A percentile compares a stretch with the other conserved stretches of the same genome.
Conservation (phyloP, 2,888 invertebrate species). For the Drosophila setosimentum region DNA sequence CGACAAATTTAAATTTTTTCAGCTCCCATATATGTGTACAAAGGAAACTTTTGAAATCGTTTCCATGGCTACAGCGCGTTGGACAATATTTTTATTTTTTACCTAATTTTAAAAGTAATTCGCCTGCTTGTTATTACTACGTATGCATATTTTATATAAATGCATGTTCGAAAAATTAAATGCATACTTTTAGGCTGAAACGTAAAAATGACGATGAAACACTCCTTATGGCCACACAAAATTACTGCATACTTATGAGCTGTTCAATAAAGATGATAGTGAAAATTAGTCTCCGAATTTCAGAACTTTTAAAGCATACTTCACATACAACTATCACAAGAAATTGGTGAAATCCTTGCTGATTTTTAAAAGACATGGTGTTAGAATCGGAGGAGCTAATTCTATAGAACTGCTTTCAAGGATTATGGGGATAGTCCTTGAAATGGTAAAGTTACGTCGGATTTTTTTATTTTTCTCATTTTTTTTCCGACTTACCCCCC, state of each 20-base stretch:
- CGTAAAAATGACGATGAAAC: rapidly evolving
- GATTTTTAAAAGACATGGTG: too few species aligned
- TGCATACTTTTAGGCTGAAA: background rate
- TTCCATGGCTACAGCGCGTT: slow-evolving; percentile 19
- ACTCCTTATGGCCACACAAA: rapidly evolving
- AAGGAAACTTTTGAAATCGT: slow-evolving; percentile 41
- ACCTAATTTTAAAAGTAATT: background rate
- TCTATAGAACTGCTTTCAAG: too few species aligned
- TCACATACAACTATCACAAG: background rate
- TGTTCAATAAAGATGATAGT: background rate
- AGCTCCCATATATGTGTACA: background rate
- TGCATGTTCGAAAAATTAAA: background rate
- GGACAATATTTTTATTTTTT: background rate
- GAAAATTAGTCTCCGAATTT: background rate
- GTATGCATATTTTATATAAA: background rate
- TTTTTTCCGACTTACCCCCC: too few species aligned
- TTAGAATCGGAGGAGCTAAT: too few species aligned
- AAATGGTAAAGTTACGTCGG: too few species aligned
- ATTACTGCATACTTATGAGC: background rate
- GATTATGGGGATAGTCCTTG: too few species aligned
- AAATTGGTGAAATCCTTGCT: too few species aligned
- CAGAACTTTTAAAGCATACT: background rate
- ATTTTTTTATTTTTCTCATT: too few species aligned
- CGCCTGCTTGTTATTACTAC: background rate
- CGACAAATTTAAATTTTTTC: slow-evolving; percentile 7